A percentile compares a stretch with the other conserved stretches of the same genome.
Evolutionary conservation across 2,797 vertebrate genomes (phyloP).

Genomic region (Xiphorhynchus erythropygius): DNA sequence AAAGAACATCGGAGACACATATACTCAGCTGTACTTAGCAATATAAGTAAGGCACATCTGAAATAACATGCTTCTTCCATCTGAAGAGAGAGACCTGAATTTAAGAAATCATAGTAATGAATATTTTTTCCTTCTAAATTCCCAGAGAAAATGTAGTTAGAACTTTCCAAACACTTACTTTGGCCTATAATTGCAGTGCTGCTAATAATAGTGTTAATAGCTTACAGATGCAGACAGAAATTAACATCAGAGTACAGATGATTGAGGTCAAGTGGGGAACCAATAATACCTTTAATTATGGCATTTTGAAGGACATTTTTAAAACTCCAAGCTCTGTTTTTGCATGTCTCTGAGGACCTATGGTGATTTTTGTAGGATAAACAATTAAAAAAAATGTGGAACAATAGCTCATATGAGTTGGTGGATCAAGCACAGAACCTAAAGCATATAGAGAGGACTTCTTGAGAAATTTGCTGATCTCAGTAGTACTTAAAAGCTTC

Average conservation of each 20-base stretch:
- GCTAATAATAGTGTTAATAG: not conserved
- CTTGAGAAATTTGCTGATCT: not conserved
- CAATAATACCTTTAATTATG: not conserved
- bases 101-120: not conserved
- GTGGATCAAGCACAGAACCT: not conserved
- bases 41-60: not conserved
- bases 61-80: not conserved
- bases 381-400: not conserved
- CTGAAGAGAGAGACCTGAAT: not conserved
- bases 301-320: not conserved
- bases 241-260: not conserved
- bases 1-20: not conserved
- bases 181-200: not conserved
- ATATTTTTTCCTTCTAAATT: not conserved
- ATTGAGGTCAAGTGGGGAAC: not conserved
- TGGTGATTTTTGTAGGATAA: not conserved
- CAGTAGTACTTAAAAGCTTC: not conserved
- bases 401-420: not conserved
- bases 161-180: not conserved
- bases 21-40: not conserved
- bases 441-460: not conserved
- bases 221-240: not conserved
- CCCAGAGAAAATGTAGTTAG: not conserved
- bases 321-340: not conserved
- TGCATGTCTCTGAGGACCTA: not conserved